Base-by-base conservation (phyloP, 2,797 vertebrate genomes). In the Knipowitschia caucasica region DNA sequence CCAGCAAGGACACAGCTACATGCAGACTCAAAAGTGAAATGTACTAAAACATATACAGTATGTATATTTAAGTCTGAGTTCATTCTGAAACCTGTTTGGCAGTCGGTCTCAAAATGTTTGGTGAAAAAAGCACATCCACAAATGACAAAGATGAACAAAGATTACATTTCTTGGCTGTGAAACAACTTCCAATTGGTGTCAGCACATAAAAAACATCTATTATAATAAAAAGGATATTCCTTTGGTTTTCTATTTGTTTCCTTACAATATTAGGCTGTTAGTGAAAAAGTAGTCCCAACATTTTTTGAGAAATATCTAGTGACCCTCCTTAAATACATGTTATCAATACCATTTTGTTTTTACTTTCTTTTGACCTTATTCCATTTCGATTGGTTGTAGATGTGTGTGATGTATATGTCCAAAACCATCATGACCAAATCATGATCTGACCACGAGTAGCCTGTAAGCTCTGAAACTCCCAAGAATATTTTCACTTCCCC, bases 1-100 rank as follows among this genome's bases (percentile, higher is more conserved):
- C 62, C 68, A 67, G 67, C 69, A 73, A 70, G 74, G 63, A 71
- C 49, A 72, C 78, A 85, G 74, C 64, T 80, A 71, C 61, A 86
- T 83, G 80, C 52, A 73, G 59, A 86, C n/a, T 77, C 62, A 63
- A 63, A 78, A 66, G 51, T 75, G 53, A 24, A 58, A 84, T 73
- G 75, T 56, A 71, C 64, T 73, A 35, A 78, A 66, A 78, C 50
- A 56, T 27, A 50, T 7, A 17, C 1, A 10, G 10, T 30, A 30
- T 10, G 7, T 7, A 1, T 38, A 47, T 8, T 3, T 60, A 36
- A 46, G 50, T 59, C 54, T 49, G 56, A 53, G 23, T 7, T 64
- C 35, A 63, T 27, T n/a, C 42, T 23, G 25, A 21, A n/a, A 57
- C 27, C 51, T 49, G 62, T 59, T 14, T 52, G 51, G 17, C 12